Conservation (phyloP, 2,888 invertebrate genomes). For the Meliscaeva auricollis region DNA sequence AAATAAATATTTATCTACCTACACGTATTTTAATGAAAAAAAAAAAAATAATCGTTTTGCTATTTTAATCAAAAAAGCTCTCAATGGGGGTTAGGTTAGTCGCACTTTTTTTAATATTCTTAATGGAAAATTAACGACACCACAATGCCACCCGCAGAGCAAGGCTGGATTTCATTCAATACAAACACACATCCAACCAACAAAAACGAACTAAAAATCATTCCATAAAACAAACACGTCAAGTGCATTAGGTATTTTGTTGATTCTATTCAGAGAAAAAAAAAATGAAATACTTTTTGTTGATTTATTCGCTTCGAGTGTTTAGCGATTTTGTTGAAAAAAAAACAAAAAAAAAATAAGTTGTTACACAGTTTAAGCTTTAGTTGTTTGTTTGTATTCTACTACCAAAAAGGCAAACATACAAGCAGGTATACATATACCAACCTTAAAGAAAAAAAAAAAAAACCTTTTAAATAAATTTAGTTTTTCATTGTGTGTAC, state of each 20-base stretch:
- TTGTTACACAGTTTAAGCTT: conserved; percentile 9
- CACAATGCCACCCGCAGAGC: neutral
- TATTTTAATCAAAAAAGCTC: too few relatives aligned
- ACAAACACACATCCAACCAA: too few relatives aligned
- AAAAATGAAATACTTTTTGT: conserved; percentile 15
- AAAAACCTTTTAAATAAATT: conserved; percentile 21
- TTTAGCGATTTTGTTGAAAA: conserved; percentile 20
- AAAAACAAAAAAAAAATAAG: conserved; percentile 12
- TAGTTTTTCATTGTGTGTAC: neutral
- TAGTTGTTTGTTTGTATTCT: conserved; percentile 25
- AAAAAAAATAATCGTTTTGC: neutral
- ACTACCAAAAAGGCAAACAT: conserved; percentile 55
- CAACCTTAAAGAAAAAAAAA: conserved; percentile 37
- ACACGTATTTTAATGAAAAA: too few relatives aligned
- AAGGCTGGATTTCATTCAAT: neutral
- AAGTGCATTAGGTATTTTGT: conserved; percentile 10
- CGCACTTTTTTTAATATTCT: neutral
- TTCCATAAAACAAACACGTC: conserved; percentile 6
- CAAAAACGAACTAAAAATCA: neutral
- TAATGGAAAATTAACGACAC: conserved; percentile 22
- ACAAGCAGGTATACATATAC: neutral
- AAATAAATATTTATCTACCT: too few relatives aligned
- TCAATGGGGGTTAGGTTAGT: neutral
- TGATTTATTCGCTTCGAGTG: conserved; percentile 49
- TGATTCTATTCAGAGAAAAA: neutral